These are phyloP conservation scores for Sprattus sprattus DNA, from an alignment of 2,113 vertebrate genomes.

Conservation along the genomic window DNA sequence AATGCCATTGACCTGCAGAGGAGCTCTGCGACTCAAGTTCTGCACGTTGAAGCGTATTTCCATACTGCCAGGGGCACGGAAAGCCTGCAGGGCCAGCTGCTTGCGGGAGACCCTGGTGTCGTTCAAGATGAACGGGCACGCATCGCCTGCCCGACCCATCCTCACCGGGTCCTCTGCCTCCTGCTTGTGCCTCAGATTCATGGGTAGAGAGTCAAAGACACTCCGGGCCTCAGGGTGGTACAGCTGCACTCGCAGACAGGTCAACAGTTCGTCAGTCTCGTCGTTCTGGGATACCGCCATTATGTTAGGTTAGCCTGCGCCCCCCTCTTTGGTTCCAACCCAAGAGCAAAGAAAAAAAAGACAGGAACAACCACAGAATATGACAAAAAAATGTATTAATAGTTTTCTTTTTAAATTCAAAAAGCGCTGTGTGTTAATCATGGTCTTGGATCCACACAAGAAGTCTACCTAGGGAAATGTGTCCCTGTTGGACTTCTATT, in stretches of 20 bases:
- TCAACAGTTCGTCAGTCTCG: slow-evolving; percentile 80
- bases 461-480: too few species aligned
- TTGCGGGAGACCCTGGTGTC: slow-evolving; percentile 81
- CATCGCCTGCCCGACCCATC: slow-evolving; percentile 77
- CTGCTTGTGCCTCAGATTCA: slow-evolving; percentile 58
- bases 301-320: slow-evolving; percentile 23
- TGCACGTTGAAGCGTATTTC: slow-evolving; percentile 80
- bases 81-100: slow-evolving; percentile 81
- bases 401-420: neutral
- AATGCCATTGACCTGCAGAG: slow-evolving; percentile 66
- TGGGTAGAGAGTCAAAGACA: slow-evolving; percentile 68
- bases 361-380: neutral
- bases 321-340: neutral
- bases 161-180: slow-evolving; percentile 70
- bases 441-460: too few species aligned
- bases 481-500: too few species aligned
- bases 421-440: neutral
- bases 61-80: slow-evolving; percentile 65
- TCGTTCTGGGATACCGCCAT: slow-evolving; percentile 66
- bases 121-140: slow-evolving; percentile 73
- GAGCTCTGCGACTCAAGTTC: slow-evolving; percentile 84
- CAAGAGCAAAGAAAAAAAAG: neutral
- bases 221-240: slow-evolving; percentile 77
- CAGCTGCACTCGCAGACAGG: slow-evolving; percentile 78
- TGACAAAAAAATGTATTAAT: neutral